Evolutionary conservation across 2,113 vertebrate genomes (phyloP).

Genomic region (Conger conger): DNA sequence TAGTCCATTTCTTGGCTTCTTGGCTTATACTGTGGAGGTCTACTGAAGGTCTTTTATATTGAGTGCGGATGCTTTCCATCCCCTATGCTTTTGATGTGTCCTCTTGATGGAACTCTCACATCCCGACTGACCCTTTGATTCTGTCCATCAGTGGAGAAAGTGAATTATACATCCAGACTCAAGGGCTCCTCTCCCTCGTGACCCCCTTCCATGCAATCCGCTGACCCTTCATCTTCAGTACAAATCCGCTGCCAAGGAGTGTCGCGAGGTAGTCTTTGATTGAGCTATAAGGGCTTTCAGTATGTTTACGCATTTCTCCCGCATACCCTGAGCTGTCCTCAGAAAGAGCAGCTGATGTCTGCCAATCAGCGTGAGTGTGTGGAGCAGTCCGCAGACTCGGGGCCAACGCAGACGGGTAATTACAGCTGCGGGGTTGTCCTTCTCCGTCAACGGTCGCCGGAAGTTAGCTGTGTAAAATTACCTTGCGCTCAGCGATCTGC

Average conservation of each 20-base stretch:
- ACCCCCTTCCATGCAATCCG: neutral
- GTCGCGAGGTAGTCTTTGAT: neutral
- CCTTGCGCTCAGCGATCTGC: slow-evolving; percentile 5
- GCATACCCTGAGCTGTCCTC: neutral
- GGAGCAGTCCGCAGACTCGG: neutral
- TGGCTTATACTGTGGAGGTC: neutral
- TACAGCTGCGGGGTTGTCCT: neutral
- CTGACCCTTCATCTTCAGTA: neutral
- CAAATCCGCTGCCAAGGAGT: neutral
- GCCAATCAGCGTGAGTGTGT: neutral
- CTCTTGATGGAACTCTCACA: neutral
- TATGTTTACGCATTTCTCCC: neutral
- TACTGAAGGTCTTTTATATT: neutral
- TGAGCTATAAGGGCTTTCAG: neutral
- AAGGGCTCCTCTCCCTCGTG: slow-evolving; percentile 33
- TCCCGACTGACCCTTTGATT: slow-evolving; percentile 3
- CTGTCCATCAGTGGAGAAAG: neutral
- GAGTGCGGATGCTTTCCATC: neutral
- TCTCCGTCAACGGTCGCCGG: neutral
- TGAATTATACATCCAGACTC: neutral
- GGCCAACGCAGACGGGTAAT: neutral
- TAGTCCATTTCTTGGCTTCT: neutral
- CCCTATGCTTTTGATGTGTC: neutral
- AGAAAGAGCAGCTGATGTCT: too few relatives aligned
- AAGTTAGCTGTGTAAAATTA: slow-evolving; percentile 18